These are phyloP conservation scores for Melanocharis versteri DNA, from an alignment of 2,113 vertebrate species.

Conservation along the genomic window DNA sequence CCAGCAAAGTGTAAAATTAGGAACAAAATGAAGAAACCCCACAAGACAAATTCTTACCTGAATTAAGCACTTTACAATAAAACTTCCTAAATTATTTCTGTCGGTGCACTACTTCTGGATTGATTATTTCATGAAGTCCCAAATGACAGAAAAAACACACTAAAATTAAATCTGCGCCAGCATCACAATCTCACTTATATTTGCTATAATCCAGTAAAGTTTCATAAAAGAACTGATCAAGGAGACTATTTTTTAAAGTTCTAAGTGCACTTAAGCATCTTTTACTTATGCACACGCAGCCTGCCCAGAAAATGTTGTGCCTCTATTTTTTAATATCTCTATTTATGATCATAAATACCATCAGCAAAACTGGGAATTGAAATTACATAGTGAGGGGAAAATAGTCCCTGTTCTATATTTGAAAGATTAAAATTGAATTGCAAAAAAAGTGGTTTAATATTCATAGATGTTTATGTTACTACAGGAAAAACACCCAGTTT, in stretches of 20 bases:
- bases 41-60: background rate
- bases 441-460: conserved; percentile 11
- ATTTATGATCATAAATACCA: background rate
- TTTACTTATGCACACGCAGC: background rate
- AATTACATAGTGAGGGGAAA: background rate
- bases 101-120: background rate
- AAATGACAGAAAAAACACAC: background rate
- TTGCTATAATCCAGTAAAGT: background rate
- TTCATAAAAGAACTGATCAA: background rate
- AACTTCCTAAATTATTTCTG: background rate
- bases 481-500: background rate
- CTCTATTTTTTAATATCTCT: background rate
- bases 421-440: background rate
- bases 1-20: background rate
- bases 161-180: background rate
- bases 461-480: conserved; percentile 4
- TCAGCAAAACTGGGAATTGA: background rate
- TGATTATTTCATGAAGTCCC: background rate
- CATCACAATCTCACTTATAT: background rate
- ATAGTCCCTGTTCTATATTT: background rate
- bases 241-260: background rate
- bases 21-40: background rate
- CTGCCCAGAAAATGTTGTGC: background rate
- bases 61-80: background rate
- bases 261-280: background rate